Evolutionary conservation across 1,140 invertebrate species (phyloP), one percentile per base, ranked within the genome.

Genomic region (Megalonaias nervosa): DNA sequence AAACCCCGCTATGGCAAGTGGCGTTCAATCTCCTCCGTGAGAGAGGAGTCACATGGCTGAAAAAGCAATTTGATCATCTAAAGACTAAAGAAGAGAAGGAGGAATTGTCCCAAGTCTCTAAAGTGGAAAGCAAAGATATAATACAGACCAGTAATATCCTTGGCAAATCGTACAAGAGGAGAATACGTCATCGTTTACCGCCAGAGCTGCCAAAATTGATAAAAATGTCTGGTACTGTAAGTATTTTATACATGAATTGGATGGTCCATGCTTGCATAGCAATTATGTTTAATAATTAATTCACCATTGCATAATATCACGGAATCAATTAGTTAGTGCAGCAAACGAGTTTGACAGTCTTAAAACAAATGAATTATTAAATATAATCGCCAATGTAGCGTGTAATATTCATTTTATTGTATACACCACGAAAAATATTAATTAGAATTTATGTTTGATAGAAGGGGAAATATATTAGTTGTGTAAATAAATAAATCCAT

Each of bases 151-250:
- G 84, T 72, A 75, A 81, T 16, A 84, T 86, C 38, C 67, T 86
- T 11, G 84, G 84, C 1, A 82, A 83, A 64, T 83, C 83, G 16
- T 84, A 86, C 76, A 84, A 84, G 65, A 67, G 80, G 19, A 81
- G 72, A 62, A 75, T 77, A n/a, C 58, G 77, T 56, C 84, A 86
- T 66, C 78, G 70, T 57, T 70, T 86, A 68, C 79, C 80, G 31
- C 81, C 81, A 16, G 71, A 48, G 5, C 69, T 83, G 15, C 83
- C 83, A 6, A 83, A 82, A 59, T 74, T 86, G 19, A 76, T 84
- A 19, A 80, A 84, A 69, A 84, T 77, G 23, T 74, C 75, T 13
- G 69, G 71, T 21, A 77, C 81, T 58, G 84, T 85, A 77, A 61
- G 82, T 82, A 65, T 58, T 55, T 1, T 61, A 4, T 48, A 19